Conservation (phyloP, 2,113 vertebrate genomes). For the Glaucomys volans region DNA sequence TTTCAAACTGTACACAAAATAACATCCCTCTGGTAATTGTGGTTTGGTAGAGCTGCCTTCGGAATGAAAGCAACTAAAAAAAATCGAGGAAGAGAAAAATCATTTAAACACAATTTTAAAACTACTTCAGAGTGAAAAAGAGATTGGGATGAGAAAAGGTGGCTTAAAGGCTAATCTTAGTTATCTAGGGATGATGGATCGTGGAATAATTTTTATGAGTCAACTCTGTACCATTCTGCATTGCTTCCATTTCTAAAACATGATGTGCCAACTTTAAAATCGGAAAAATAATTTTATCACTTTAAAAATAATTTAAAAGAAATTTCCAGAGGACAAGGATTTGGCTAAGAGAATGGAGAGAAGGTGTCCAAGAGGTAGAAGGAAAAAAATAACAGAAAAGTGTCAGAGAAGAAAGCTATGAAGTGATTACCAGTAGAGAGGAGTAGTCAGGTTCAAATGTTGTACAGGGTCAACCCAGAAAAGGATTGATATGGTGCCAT, state of each 20-base stretch:
- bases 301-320: not conserved
- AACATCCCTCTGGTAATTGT: not conserved
- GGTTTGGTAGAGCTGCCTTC: not conserved
- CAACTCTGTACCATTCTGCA: not conserved
- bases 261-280: not conserved
- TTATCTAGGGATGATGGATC: not conserved
- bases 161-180: not conserved
- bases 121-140: not conserved
- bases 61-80: constrained; percentile 1
- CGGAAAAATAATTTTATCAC: not conserved
- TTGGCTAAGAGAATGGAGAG: not conserved
- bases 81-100: not conserved
- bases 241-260: not conserved
- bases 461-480: not conserved
- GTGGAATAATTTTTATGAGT: not conserved
- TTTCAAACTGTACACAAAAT: constrained; percentile 15
- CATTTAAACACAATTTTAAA: not conserved
- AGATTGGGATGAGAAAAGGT: not conserved
- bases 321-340: not conserved
- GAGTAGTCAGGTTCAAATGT: not conserved
- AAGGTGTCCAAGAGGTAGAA: not conserved
- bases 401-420: not conserved
- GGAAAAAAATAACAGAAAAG: not conserved
- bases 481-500: not conserved
- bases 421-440: not conserved